Percentiles rank a stretch among this genome's conserved stretches.
phyloP scores from a whole-genome alignment of 1,140 invertebrate species.

The Cherax destructor region DNA sequence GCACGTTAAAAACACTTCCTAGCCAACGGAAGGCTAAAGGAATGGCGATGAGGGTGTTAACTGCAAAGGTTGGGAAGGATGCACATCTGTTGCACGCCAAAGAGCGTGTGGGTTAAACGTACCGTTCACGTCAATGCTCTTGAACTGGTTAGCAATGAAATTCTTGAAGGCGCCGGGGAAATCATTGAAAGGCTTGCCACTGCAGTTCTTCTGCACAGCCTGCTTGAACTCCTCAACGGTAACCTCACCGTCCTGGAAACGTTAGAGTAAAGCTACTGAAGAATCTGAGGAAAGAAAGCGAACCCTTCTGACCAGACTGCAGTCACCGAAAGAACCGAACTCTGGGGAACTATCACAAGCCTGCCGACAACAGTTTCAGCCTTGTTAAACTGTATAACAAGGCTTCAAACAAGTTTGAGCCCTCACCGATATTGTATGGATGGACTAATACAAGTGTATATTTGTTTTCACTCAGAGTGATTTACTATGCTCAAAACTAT shows the following conservation, averaged over 20 bases:
- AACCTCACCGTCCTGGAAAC: conserved; percentile 83
- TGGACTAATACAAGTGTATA: too few species aligned
- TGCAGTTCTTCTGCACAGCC: conserved; percentile 86
- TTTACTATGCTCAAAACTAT: too few species aligned
- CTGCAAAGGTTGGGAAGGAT: conserved; percentile 35
- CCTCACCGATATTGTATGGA: too few species aligned
- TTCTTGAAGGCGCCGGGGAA: conserved; percentile 78
- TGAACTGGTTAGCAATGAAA: conserved; percentile 68
- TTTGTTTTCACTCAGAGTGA: too few species aligned
- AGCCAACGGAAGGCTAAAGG: conserved; percentile 1
- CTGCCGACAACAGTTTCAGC: too few species aligned
- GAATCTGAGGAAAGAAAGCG: background rate
- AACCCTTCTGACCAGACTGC: background rate
- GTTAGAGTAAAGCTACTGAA: conserved; percentile 19
- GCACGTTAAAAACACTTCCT: conserved; percentile 5
- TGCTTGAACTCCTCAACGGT: conserved; percentile 87
- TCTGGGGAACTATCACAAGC: too few species aligned
- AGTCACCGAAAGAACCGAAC: background rate
- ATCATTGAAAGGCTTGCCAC: conserved; percentile 84
- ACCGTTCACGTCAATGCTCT: conserved; percentile 81
- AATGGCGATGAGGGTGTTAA: conserved; percentile 20
- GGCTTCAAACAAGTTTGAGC: too few species aligned
- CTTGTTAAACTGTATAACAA: too few species aligned
- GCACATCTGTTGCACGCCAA: conserved; percentile 48
- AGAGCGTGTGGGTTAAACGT: conserved; percentile 41